phyloP scores from a whole-genome alignment of 1,140 invertebrate species.

The Choristoneura fumiferana region DNA sequence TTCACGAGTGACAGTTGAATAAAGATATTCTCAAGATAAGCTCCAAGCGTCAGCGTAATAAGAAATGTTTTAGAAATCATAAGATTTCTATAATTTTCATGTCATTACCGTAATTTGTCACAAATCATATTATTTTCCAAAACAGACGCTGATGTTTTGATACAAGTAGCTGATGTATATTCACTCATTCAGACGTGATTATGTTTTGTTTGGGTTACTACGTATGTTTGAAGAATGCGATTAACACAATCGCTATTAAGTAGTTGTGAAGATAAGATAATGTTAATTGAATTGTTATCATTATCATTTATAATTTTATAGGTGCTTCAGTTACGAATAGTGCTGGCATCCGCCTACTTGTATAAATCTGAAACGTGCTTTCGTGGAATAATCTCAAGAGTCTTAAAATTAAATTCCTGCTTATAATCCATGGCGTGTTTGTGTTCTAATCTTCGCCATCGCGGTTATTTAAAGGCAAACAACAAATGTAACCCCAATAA shows the following conservation, averaged over 20 bases:
- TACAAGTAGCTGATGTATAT: too few relatives aligned
- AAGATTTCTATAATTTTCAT: background rate
- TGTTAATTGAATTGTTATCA: background rate
- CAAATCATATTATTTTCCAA: background rate
- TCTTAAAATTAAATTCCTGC: slow-evolving; percentile 4
- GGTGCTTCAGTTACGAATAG: too few relatives aligned
- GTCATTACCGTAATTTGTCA: background rate
- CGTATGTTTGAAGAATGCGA: background rate
- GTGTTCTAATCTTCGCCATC: background rate
- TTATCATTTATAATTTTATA: slow-evolving; percentile 1
- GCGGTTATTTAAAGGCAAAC: background rate
- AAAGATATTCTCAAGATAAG: background rate
- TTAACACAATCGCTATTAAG: background rate
- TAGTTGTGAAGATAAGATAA: slow-evolving; percentile 1
- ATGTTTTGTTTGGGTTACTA: background rate
- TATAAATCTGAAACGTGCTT: background rate
- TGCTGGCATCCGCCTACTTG: background rate
- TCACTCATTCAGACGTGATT: background rate
- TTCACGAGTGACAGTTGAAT: background rate
- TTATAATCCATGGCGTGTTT: background rate
- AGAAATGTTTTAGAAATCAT: background rate
- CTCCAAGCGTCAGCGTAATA: background rate
- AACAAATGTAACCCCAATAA: background rate
- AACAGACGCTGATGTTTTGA: too few relatives aligned
- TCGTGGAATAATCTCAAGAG: background rate